Conservation (phyloP, 2,888 invertebrate species). For the Argyresthia albistria region DNA sequence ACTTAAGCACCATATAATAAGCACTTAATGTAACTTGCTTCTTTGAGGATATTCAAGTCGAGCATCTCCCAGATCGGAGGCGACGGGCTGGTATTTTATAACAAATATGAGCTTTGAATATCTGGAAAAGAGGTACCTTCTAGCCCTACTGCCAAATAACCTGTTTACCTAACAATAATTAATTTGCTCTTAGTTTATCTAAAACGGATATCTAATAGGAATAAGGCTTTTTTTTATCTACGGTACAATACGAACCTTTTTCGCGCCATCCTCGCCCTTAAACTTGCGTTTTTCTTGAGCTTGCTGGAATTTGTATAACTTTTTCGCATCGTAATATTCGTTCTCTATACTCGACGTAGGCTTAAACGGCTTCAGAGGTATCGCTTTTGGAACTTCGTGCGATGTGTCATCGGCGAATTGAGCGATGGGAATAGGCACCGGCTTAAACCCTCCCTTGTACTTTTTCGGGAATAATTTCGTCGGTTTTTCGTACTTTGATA, state of each 20-base stretch:
- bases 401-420: constrained; percentile 35
- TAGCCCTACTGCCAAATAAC: no score
- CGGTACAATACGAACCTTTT: background rate
- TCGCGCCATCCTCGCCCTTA: constrained; percentile 36
- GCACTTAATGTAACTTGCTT: no score
- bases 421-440: constrained; percentile 49
- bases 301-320: constrained; percentile 52
- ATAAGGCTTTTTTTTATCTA: no score
- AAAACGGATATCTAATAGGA: no score
- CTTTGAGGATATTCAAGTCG: no score
- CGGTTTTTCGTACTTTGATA: constrained; percentile 44
- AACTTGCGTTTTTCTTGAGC: constrained; percentile 63
- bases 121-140: no score
- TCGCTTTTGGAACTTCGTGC: constrained; percentile 51
- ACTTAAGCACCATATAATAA: no score
- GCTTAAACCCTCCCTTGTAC: constrained; percentile 60
- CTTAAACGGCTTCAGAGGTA: constrained; percentile 47
- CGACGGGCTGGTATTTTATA: no score
- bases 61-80: no score
- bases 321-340: constrained; percentile 44
- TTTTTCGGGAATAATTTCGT: constrained; percentile 72
- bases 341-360: constrained; percentile 35
- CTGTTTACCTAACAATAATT: no score
- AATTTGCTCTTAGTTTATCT: no score
- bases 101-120: no score